phyloP scores from a whole-genome alignment of 2,888 invertebrate species.

The Epirrita christyi region DNA sequence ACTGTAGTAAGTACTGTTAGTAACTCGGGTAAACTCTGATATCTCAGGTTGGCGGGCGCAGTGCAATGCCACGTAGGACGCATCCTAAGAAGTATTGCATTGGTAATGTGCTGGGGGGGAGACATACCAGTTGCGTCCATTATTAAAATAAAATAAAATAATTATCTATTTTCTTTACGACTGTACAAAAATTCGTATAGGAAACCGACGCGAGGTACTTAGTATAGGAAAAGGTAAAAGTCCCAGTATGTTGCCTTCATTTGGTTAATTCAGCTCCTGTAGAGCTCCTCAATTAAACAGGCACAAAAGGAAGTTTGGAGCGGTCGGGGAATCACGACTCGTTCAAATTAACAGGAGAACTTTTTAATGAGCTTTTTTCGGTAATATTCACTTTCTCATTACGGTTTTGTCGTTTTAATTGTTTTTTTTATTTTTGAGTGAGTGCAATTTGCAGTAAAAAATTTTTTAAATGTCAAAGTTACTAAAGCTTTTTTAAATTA shows the following conservation, averaged over 20 bases:
- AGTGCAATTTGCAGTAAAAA: not conserved
- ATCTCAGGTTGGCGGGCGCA: no score
- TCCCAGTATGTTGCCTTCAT: constrained; percentile 66
- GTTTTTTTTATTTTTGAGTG: constrained; percentile 22
- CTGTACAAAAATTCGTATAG: constrained; percentile 32
- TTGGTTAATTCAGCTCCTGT: constrained; percentile 76
- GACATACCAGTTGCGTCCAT: no score
- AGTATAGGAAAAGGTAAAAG: not conserved
- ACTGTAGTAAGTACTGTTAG: no score
- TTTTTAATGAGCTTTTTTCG: constrained; percentile 75
- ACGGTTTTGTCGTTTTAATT: constrained; percentile 24
- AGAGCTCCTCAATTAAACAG: constrained; percentile 75
- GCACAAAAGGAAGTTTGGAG: constrained; percentile 69
- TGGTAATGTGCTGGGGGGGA: no score
- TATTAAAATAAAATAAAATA: no score
- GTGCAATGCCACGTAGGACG: no score
- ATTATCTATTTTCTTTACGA: constrained; percentile 16
- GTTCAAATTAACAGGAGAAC: constrained; percentile 66
- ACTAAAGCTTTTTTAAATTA: no score
- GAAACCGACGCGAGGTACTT: not conserved
- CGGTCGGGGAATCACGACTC: constrained; percentile 73
- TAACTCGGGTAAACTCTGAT: no score
- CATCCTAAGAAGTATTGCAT: no score
- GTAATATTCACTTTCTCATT: constrained; percentile 33
- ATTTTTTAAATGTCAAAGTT: no score